Base-by-base conservation (phyloP, 2,888 invertebrate genomes). In the Agrochola circellaris region DNA sequence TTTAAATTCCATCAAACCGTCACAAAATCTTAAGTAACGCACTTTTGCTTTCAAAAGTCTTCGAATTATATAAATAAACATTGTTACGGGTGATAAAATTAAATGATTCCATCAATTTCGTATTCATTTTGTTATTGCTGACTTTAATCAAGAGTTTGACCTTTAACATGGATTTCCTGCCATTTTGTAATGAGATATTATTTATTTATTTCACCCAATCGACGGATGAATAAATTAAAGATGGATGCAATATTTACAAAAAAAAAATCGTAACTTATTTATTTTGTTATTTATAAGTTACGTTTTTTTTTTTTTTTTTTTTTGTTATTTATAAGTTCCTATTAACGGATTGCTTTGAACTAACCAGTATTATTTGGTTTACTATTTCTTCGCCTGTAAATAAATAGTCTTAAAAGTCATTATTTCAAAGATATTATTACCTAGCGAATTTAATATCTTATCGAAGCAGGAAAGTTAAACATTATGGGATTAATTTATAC, bases 51-150 rank as follows among this genome's bases (percentile, higher is more conserved):
- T 64, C 8, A 20, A 34, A 81, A 48, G 15, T 20, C n/a, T 9
- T 45, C 6, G 23, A 51, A 38, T 38, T 58, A 38, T 54, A 38
- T 26, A 68, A 82, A 67, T 48, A 34, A 51, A 38, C 30, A 26
- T 67, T 73, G n/a, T 42, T 38, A n/a, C 2, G 5, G 1, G 1
- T 15, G 11, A 75, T 56, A 9, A 71, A n/a, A 72, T 72, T 20
- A 34, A 62, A 78, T 78, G 17, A 60, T 64, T 48, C 30, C 30
- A 4, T 67, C 15, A 45, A n/a, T 77, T 71, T 60, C 0, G 51
- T 61, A 62, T 78, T 82, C 15, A 82, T 75, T 42, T 15, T 13
- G 17, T 66, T 85, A 73, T 79, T 66, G 42, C 48, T 48, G 73
- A 48, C 17, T 66, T 75, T 65, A 72, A 74, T 75, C 45, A 79